phyloP scores from a whole-genome alignment of 2,888 invertebrate species.

The Ferdinandea cuprea region DNA sequence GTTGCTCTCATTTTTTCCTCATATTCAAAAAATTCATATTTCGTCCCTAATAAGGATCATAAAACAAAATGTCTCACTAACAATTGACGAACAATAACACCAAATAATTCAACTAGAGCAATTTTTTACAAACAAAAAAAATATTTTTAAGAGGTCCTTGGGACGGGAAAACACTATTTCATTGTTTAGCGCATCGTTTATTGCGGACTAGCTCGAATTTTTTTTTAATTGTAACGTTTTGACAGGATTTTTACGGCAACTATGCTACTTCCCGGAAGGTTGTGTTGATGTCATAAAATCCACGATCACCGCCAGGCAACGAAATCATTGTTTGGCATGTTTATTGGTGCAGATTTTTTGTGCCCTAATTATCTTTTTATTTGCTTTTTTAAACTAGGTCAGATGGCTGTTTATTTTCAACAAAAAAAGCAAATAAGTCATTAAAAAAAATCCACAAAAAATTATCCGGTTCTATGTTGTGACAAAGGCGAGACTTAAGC shows the following conservation, averaged over 20 bases:
- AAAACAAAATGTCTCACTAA: slow-evolving; percentile 20
- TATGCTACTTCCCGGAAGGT: slow-evolving; percentile 49
- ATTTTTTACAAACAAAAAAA: slow-evolving; percentile 55
- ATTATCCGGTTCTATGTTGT: neutral
- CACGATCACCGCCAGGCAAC: slow-evolving; percentile 17
- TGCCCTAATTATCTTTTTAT: slow-evolving; percentile 65
- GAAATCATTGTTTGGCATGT: slow-evolving; percentile 18
- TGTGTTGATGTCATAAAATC: slow-evolving; percentile 26
- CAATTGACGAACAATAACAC: slow-evolving; percentile 29
- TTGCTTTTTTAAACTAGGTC: slow-evolving; percentile 59
- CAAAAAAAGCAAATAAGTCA: slow-evolving; percentile 65
- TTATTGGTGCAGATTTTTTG: slow-evolving; percentile 58
- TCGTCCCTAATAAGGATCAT: slow-evolving; percentile 22
- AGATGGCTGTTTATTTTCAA: slow-evolving; percentile 1
- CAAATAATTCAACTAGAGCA: slow-evolving; percentile 68
- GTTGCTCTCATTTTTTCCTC: slow-evolving; percentile 12
- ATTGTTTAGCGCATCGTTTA: slow-evolving; percentile 40
- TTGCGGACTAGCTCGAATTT: slow-evolving; percentile 48
- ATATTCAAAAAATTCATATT: slow-evolving; percentile 7
- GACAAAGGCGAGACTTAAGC: neutral
- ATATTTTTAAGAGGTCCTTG: slow-evolving; percentile 23
- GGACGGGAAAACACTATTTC: neutral
- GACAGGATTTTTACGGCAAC: slow-evolving; percentile 1
- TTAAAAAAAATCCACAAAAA: slow-evolving; percentile 69
- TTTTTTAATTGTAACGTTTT: slow-evolving; percentile 69